These are phyloP conservation scores for Procambarus virginalis DNA, from an alignment of 1,140 invertebrate genomes.

Conservation along the genomic window DNA sequence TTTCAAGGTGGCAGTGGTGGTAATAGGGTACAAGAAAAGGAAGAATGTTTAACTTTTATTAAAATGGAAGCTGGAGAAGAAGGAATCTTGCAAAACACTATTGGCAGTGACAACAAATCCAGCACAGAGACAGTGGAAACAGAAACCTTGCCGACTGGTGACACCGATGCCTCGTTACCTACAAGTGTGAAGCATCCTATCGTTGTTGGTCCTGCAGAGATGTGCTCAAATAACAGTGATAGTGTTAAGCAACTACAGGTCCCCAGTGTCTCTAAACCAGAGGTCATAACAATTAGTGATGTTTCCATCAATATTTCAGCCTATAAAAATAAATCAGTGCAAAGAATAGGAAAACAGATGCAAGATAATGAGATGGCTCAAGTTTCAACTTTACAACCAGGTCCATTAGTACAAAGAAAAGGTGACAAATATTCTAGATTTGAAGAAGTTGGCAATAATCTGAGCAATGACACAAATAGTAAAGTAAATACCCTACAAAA, in stretches of 20 bases:
- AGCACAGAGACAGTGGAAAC: neutral
- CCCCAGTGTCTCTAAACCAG: neutral
- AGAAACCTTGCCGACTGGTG: neutral
- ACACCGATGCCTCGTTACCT: neutral
- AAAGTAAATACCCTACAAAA: neutral
- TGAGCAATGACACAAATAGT: neutral
- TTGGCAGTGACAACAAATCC: neutral
- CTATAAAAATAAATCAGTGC: too few relatives aligned
- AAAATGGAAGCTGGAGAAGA: constrained; percentile 16
- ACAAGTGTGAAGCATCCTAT: neutral
- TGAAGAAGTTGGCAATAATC: neutral
- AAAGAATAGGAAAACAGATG: neutral
- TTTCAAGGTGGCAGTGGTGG: neutral
- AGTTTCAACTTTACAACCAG: neutral
- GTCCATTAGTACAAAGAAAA: neutral
- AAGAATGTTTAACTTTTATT: neutral
- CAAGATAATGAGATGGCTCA: neutral
- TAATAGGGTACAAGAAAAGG: neutral
- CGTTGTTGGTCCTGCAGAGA: neutral
- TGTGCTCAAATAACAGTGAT: neutral
- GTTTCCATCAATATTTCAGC: neutral
- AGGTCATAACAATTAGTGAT: neutral
- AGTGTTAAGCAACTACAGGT: neutral
- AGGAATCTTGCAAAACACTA: neutral
- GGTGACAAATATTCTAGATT: neutral